These are phyloP conservation scores for Bellardia bayeri DNA, from an alignment of 2,888 invertebrate species.

Conservation along the genomic window DNA sequence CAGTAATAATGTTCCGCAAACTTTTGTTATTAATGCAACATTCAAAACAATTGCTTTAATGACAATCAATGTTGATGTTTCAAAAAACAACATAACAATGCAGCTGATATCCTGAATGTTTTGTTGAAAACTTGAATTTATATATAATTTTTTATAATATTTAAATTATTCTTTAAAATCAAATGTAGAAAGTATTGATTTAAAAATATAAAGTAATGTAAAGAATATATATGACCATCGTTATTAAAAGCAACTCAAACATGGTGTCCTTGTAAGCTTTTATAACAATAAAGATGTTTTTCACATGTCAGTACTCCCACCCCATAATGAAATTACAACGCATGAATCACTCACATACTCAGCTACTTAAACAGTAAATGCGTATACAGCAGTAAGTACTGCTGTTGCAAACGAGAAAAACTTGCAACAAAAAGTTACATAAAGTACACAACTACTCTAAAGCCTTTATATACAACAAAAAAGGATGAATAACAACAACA, in stretches of 20 bases:
- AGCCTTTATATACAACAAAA: conserved; percentile 63
- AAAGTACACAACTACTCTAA: conserved; percentile 44
- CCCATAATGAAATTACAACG: conserved; percentile 3
- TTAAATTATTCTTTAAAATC: too few species aligned
- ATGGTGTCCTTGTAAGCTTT: neutral
- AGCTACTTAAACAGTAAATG: neutral
- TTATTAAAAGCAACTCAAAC: conserved; percentile 16
- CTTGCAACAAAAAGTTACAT: conserved; percentile 25
- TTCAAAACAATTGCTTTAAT: too few species aligned
- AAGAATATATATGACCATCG: neutral
- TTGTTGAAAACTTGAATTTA: too few species aligned
- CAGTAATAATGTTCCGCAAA: too few species aligned
- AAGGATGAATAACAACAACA: conserved; percentile 12
- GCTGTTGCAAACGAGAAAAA: neutral
- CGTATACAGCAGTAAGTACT: neutral
- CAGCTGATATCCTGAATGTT: too few species aligned
- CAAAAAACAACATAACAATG: too few species aligned
- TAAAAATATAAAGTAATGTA: too few species aligned
- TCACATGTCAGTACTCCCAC: conserved; percentile 8
- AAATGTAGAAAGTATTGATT: too few species aligned
- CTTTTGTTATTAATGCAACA: too few species aligned
- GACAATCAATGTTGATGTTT: too few species aligned
- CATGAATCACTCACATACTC: neutral
- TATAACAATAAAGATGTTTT: conserved; percentile 2
- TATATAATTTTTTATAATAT: too few species aligned